Base-by-base conservation (phyloP, 2,113 vertebrate genomes). In the Herpailurus yagouaroundi region DNA sequence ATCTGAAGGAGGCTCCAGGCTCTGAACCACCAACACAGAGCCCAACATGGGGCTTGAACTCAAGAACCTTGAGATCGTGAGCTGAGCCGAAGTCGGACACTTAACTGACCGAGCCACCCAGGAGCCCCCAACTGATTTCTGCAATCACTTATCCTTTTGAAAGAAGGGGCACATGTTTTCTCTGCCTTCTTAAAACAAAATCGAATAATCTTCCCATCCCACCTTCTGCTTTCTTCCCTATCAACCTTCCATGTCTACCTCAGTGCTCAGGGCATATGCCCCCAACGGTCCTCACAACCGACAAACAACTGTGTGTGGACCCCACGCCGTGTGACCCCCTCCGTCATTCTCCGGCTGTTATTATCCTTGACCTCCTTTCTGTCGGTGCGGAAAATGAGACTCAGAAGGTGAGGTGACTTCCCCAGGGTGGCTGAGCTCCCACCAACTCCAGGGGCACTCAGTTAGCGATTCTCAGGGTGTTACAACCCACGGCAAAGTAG, bases 221-320 rank as follows among this genome's bases (percentile, higher is more conserved):
- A 36, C 14, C 4, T 2, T 27, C 74, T 1, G 2, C 12, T 27
- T 27, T 71, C 69, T 82, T 25, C 71, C 85, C 83, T 45, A 41
- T 45, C 87, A 90, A 64, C n/a, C 55, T 66, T 25, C 74, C 11
- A 1, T 5, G 48, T 25, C 45, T 5, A 3, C 50, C 29, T 71
- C 74, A 0, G 31, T 31, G 7, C 36, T 69, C 87, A 85, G 55
- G 16, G 4, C 29, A 48, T 0, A 5, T 1, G 7, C 13, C n/a
- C 69, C 33, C 33, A 12, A 0, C 27, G n/a, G 33, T 31, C 11
- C n/a, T 77, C 18, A 4, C 36, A 8, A 11, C 15, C 0, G 1
- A 14, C 21, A 31, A 31, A 45, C 33, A 31, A 41, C 1, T 2
- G 4, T 3, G 0, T 27, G 52, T 52, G 29, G 36, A 45, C 6